Evolutionary conservation across 2,888 invertebrate genomes (phyloP).

Genomic region (Cataglyphis cursor): DNA sequence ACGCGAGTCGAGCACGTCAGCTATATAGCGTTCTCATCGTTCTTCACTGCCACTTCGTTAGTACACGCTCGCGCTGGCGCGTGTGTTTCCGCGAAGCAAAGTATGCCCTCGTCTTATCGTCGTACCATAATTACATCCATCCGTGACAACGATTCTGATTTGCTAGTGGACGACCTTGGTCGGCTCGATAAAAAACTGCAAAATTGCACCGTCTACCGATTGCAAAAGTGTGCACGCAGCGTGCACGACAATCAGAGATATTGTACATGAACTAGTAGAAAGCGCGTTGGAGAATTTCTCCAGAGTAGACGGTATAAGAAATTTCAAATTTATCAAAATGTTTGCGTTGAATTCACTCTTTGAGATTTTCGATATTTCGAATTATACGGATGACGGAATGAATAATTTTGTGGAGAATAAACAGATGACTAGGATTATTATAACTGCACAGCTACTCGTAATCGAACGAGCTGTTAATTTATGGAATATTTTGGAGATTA

Average conservation of each 20-base stretch:
- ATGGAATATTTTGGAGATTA: constrained; percentile 3
- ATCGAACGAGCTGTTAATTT: constrained; percentile 16
- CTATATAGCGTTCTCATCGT: constrained; percentile 65
- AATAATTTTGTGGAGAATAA: neutral
- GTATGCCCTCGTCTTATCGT: constrained; percentile 61
- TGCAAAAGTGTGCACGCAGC: constrained; percentile 48
- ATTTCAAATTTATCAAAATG: constrained; percentile 13
- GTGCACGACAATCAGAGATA: constrained; percentile 51
- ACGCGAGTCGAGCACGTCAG: constrained; percentile 61
- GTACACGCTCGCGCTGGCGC: constrained; percentile 40
- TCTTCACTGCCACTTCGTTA: constrained; percentile 75
- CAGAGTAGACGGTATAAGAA: neutral
- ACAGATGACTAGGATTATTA: constrained; percentile 18
- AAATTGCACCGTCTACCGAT: constrained; percentile 15
- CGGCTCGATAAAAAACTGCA: constrained; percentile 39
- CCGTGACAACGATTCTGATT: constrained; percentile 59
- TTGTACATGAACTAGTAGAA: constrained; percentile 22
- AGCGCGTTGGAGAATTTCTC: neutral
- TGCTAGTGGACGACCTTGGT: constrained; percentile 53
- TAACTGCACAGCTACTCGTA: neutral
- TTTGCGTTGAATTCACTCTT: neutral
- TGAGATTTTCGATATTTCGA: neutral
- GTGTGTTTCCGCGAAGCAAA: constrained; percentile 70
- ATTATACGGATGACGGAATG: constrained; percentile 7
- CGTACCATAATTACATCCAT: constrained; percentile 64